Percentiles rank a stretch among this genome's conserved stretches.
Evolutionary conservation across 2,113 vertebrate species (phyloP).

Genomic region (Aplodontia rufa): DNA sequence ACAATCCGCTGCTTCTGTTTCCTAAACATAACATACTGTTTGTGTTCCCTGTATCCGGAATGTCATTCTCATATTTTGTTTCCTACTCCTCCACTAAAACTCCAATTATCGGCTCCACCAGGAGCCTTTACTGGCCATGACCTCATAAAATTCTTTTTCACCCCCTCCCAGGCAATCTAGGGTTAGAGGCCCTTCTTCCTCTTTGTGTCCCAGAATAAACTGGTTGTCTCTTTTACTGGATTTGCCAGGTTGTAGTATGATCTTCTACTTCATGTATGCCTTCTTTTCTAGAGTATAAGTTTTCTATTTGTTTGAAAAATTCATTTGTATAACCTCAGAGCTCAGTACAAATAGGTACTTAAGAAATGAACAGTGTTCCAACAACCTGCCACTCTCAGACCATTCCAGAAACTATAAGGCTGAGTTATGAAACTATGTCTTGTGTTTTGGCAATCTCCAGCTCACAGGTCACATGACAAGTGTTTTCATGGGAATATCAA

Average conservation of each 20-base stretch:
- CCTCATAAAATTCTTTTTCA: neutral
- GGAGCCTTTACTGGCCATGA: neutral
- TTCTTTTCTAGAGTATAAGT: neutral
- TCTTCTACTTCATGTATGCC: neutral
- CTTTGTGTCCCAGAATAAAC: neutral
- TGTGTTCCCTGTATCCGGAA: neutral
- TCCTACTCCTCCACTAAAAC: neutral
- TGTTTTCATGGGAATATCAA: neutral
- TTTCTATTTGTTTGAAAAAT: slow-evolving; percentile 27
- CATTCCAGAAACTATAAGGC: neutral
- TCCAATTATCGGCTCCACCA: neutral
- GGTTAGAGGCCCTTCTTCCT: neutral
- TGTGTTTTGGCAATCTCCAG: neutral
- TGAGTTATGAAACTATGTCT: neutral
- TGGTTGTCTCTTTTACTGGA: neutral
- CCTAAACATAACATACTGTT: neutral
- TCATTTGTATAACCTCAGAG: slow-evolving; percentile 14
- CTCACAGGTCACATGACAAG: neutral
- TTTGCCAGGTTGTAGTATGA: neutral
- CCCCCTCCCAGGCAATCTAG: neutral
- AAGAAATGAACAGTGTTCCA: neutral
- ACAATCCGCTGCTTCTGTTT: neutral
- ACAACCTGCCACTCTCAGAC: neutral
- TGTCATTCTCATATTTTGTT: neutral
- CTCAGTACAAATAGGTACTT: neutral